Base-by-base conservation (phyloP, 2,113 vertebrate genomes). In the Morone saxatilis region DNA sequence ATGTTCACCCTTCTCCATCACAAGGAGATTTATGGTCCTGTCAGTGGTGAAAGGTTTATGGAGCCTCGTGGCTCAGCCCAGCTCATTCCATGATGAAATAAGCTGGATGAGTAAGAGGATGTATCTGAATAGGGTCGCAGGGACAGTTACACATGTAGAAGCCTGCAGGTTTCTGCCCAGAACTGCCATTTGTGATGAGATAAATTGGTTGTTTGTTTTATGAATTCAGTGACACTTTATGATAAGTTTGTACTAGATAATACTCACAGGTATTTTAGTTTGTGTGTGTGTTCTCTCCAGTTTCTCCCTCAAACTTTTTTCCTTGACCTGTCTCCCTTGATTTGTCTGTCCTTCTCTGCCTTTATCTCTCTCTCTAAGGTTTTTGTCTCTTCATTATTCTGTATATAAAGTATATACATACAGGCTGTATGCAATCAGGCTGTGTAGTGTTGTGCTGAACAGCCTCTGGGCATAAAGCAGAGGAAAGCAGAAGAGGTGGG, bases 41-140 rank as follows among this genome's bases (percentile, higher is more conserved):
- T 80, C 65, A 4, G 77, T 31, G 60, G 22, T 85, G 84, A 79
- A 25, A 78, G 71, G 38, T 86, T 86, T 88, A 88, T 85, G 56
- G 61, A 62, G 80, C 69, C 61, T 83, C 20, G 13, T 78, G 76
- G 69, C 65, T 61, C 43, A 71, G 62, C 40, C n/a, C 1, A 4
- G 68, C 59, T 68, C 73, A 51, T 82, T 86, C 65, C 51, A 53
- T 47, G 56, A 76, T 78, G 63, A 69, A 81, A 81, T 41, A 16
- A 69, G 47, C 38, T 41, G 63, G 43, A 75, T 78, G 86, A 88
- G 66, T 83, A 25, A 74, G 47, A 82, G 74, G 67, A 86, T 54
- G 60, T 45, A 75, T 53, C 43, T 11, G 50, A 69, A 54, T 6
- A 41, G 56, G 47, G 57, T 65, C 56, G 72, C 17, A 0, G 7